phyloP scores from a whole-genome alignment of 2,113 vertebrate genomes.

The Prunella fulvescens region DNA sequence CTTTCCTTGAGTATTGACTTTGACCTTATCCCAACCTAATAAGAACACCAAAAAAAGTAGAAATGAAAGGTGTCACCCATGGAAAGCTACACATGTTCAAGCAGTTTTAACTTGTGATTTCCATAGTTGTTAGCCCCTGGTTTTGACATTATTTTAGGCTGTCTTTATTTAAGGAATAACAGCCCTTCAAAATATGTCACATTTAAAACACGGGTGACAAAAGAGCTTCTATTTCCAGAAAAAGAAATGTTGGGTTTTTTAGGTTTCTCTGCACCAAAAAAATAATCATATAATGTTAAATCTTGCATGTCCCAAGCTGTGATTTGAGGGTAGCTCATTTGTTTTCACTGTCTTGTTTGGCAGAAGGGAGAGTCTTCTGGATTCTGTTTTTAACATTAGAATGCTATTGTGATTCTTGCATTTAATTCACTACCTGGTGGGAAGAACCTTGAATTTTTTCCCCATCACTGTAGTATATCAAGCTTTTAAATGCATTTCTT shows the following conservation, averaged over 20 bases:
- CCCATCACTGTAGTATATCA: neutral
- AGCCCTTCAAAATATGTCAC: conserved; percentile 24
- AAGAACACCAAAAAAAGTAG: neutral
- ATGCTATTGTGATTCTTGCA: neutral
- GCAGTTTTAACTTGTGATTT: neutral
- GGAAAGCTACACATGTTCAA: neutral
- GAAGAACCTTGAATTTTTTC: neutral
- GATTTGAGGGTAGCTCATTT: neutral
- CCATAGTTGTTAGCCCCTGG: neutral
- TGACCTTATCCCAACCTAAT: neutral
- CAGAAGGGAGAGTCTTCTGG: neutral
- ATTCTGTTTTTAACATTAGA: neutral
- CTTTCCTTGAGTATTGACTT: neutral
- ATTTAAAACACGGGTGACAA: neutral
- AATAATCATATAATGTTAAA: neutral
- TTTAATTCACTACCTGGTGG: neutral
- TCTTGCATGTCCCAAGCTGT: neutral
- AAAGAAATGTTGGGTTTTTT: neutral
- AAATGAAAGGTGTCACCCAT: neutral
- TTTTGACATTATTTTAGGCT: conserved; percentile 30
- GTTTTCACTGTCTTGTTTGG: neutral
- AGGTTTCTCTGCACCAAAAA: neutral
- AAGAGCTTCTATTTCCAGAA: conserved; percentile 9
- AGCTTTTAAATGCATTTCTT: neutral
- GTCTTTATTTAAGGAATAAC: conserved; percentile 29